phyloP scores from a whole-genome alignment of 2,113 vertebrate genomes.

The Aldabrachelys gigantea region DNA sequence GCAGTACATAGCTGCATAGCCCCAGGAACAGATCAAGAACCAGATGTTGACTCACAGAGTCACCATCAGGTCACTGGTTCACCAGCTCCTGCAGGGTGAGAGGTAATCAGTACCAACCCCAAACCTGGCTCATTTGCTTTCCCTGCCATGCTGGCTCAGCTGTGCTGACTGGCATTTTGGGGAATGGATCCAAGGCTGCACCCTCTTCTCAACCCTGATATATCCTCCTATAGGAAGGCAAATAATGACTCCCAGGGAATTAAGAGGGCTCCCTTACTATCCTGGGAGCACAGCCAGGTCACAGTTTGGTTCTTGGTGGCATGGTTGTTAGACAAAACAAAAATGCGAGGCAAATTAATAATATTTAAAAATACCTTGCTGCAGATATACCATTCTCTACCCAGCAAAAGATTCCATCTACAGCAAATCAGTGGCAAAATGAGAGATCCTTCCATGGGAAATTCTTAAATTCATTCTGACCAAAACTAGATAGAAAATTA shows the following conservation, averaged over 20 bases:
- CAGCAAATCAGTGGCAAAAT: background rate
- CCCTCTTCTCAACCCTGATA: background rate
- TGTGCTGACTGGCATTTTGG: background rate
- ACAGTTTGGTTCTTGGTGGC: background rate
- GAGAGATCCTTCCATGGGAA: background rate
- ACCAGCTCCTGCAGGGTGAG: background rate
- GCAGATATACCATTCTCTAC: background rate
- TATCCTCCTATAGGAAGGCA: no score
- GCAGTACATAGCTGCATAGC: background rate
- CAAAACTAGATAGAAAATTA: background rate
- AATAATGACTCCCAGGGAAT: no score
- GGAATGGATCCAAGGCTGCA: background rate
- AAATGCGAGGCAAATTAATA: background rate
- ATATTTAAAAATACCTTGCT: background rate
- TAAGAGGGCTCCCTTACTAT: background rate
- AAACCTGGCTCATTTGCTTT: background rate
- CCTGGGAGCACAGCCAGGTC: background rate
- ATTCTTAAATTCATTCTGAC: background rate
- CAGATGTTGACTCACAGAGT: accelerated
- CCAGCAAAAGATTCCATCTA: background rate
- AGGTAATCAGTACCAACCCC: background rate
- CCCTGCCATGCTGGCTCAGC: background rate
- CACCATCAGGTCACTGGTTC: background rate
- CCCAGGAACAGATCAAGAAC: background rate
- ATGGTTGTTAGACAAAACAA: accelerated